A percentile compares a stretch with the other conserved stretches of the same genome.
Evolutionary conservation across 2,888 invertebrate species (phyloP).

Genomic region (Mantis religiosa): DNA sequence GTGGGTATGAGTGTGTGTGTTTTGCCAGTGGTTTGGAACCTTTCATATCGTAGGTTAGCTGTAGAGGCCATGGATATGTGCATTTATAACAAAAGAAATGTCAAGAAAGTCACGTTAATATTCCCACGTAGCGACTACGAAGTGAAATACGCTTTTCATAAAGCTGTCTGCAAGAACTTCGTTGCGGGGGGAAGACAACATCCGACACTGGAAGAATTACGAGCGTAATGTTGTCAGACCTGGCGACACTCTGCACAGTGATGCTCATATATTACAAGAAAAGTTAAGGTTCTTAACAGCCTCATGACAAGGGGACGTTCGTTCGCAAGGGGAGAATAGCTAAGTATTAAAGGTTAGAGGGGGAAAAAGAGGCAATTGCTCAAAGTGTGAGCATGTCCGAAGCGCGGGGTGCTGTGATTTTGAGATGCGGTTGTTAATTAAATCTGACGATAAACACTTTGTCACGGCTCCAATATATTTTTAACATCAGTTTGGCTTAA

Average conservation of each 20-base stretch:
- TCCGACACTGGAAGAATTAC: not conserved
- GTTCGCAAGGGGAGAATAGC: not conserved
- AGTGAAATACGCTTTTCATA: not conserved
- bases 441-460: not conserved
- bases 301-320: not conserved
- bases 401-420: not conserved
- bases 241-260: not conserved
- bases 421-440: not conserved
- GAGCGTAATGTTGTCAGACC: not conserved
- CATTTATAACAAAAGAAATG: not conserved
- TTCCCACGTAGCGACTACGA: not conserved
- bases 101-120: not conserved
- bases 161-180: not conserved
- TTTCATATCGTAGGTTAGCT: no score
- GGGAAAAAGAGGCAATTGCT: not conserved
- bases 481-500: no score
- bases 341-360: conserved; percentile 4
- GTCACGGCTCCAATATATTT: no score
- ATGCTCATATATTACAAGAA: conserved; percentile 5
- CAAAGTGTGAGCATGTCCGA: not conserved
- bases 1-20: no score
- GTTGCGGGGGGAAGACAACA: not conserved
- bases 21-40: no score
- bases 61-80: not conserved
- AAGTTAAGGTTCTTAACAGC: not conserved